These are phyloP conservation scores for Phyto melanocephala DNA, from an alignment of 2,888 invertebrate genomes.

Conservation along the genomic window DNA sequence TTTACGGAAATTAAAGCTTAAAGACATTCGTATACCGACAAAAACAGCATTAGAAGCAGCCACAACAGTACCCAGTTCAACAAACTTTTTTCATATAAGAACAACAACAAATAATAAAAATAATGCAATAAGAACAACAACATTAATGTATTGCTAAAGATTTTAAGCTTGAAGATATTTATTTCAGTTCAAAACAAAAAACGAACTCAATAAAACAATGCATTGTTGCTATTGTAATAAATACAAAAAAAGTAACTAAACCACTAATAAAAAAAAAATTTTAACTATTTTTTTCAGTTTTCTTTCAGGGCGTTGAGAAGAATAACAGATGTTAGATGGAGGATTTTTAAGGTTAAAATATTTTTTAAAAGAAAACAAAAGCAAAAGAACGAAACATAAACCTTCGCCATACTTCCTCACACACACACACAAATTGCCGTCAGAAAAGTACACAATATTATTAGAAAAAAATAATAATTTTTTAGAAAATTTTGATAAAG, in stretches of 20 bases:
- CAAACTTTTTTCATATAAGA: neutral
- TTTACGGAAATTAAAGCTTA: slow-evolving; percentile 51
- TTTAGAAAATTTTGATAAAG: no score
- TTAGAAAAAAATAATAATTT: no score
- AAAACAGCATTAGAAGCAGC: slow-evolving; percentile 16
- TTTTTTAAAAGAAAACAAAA: neutral
- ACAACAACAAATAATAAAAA: neutral
- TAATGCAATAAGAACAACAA: slow-evolving; percentile 24
- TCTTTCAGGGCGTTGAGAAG: neutral
- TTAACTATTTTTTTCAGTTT: neutral
- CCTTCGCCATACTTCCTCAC: neutral
- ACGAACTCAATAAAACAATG: neutral
- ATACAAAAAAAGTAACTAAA: neutral
- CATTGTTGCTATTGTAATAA: neutral
- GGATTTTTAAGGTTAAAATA: neutral
- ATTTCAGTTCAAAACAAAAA: neutral
- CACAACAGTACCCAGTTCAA: neutral
- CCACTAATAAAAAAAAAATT: neutral
- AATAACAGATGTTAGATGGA: slow-evolving; percentile 18
- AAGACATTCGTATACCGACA: slow-evolving; percentile 14
- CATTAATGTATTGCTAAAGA: slow-evolving; percentile 10
- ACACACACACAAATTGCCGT: neutral
- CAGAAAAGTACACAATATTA: no score
- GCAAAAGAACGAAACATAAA: no score
- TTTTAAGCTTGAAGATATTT: slow-evolving; percentile 48